Conservation (phyloP, 2,888 invertebrate species). For the Volucella inanis region DNA sequence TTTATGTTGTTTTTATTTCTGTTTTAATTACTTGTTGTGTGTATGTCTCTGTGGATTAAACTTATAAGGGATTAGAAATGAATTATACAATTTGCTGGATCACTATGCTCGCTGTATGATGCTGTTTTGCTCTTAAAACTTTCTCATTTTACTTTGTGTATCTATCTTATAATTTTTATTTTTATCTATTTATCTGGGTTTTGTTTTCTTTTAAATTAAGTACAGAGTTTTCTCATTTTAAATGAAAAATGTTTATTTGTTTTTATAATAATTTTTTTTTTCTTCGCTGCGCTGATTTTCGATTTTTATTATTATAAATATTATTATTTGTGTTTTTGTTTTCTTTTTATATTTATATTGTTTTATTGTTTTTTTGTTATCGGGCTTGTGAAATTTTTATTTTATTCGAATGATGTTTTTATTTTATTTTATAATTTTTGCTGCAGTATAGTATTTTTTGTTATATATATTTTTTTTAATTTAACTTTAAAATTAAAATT, state of each 20-base stretch:
- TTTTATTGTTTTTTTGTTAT: slow-evolving; percentile 46
- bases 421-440: slow-evolving; percentile 44
- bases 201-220: slow-evolving; percentile 57
- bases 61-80: slow-evolving; percentile 61
- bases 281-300: slow-evolving; percentile 76
- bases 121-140: slow-evolving; percentile 56
- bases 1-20: neutral
- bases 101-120: slow-evolving; percentile 70
- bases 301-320: slow-evolving; percentile 67
- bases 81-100: slow-evolving; percentile 63
- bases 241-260: slow-evolving; percentile 50
- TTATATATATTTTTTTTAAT: slow-evolving; percentile 29
- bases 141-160: slow-evolving; percentile 44
- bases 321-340: slow-evolving; percentile 4
- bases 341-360: slow-evolving; percentile 37
- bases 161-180: slow-evolving; percentile 3
- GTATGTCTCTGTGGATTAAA: slow-evolving; percentile 71
- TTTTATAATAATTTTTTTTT: slow-evolving; percentile 62
- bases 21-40: slow-evolving; percentile 61
- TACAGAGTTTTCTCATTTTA: slow-evolving; percentile 59
- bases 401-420: slow-evolving; percentile 17
- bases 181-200: no score
- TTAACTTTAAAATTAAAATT: slow-evolving; percentile 69
- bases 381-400: slow-evolving; percentile 61
- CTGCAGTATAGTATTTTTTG: slow-evolving; percentile 70